Conservation (phyloP, 2,797 vertebrate genomes). For the Moxostoma hubbsi region DNA sequence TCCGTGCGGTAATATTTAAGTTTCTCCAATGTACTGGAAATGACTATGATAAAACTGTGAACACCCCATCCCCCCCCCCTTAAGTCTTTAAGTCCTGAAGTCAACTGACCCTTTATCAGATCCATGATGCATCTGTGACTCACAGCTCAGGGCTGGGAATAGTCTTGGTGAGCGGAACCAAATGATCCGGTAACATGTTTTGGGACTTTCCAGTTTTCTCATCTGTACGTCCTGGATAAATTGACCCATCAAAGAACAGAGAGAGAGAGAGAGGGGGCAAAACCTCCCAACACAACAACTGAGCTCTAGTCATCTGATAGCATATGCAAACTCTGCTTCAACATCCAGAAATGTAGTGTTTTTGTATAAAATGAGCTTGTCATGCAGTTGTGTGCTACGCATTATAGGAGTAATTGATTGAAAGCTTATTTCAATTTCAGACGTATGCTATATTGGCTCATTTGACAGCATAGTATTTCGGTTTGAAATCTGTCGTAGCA, state of each 20-base stretch:
- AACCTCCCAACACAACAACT: background rate
- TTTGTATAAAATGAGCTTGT: background rate
- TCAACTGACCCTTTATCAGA: conserved; percentile 59
- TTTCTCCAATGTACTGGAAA: conserved; percentile 2
- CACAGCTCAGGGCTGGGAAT: conserved; percentile 56
- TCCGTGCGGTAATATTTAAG: background rate
- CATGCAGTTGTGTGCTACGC: background rate
- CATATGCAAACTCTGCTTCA: background rate
- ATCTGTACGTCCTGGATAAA: conserved; percentile 13
- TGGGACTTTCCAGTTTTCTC: conserved; percentile 56
- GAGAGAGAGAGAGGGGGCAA: background rate
- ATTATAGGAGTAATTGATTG: no score
- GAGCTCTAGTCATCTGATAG: background rate
- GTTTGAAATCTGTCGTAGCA: no score
- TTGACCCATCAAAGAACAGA: background rate
- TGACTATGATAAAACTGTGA: conserved; percentile 2
- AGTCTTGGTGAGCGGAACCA: conserved; percentile 47
- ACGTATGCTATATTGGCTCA: no score
- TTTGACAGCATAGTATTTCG: no score
- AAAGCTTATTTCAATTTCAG: no score
- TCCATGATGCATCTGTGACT: conserved; percentile 58
- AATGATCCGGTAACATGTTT: conserved; percentile 37
- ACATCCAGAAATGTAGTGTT: background rate
- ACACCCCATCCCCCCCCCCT: background rate
- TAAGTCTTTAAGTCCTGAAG: background rate